phyloP scores from a whole-genome alignment of 2,888 invertebrate genomes.

The Nomada ruficornis region DNA sequence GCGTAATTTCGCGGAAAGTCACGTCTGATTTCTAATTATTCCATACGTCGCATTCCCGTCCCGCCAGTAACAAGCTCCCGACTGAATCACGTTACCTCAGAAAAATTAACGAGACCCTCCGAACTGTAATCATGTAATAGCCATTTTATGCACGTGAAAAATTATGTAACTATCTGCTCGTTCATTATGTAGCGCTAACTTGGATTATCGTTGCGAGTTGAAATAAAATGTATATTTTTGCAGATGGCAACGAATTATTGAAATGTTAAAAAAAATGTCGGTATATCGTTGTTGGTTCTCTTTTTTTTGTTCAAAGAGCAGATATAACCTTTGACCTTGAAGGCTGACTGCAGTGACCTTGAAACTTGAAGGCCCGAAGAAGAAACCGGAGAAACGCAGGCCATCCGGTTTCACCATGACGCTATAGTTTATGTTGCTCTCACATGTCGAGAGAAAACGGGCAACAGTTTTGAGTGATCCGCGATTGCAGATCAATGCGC shows the following conservation, averaged over 20 bases:
- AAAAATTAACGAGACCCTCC: slow-evolving; percentile 40
- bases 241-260: not conserved
- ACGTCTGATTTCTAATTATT: not conserved
- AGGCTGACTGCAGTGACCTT: slow-evolving; percentile 13
- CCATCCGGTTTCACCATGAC: slow-evolving; percentile 19
- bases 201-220: not conserved
- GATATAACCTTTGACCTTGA: slow-evolving; percentile 22
- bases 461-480: slow-evolving; percentile 34
- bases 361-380: slow-evolving; percentile 1
- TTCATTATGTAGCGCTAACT: not conserved
- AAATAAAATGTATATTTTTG: not conserved
- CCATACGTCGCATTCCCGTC: not conserved
- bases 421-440: slow-evolving; percentile 14
- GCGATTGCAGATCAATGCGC: slow-evolving; percentile 42
- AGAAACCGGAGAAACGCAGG: slow-evolving; percentile 17
- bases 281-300: too few species aligned
- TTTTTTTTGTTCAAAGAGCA: not conserved
- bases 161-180: slow-evolving; percentile 10
- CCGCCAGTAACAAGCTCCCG: not conserved
- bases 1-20: not conserved
- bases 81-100: slow-evolving; percentile 32
- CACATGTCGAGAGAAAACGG: slow-evolving; percentile 19
- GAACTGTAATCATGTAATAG: slow-evolving; percentile 41
- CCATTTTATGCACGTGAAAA: slow-evolving; percentile 31
- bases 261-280: not conserved